Percentiles rank a stretch among this genome's conserved stretches.
These are phyloP conservation scores for Phoxinus phoxinus DNA, from an alignment of 2,113 vertebrate genomes.

Conservation along the genomic window DNA sequence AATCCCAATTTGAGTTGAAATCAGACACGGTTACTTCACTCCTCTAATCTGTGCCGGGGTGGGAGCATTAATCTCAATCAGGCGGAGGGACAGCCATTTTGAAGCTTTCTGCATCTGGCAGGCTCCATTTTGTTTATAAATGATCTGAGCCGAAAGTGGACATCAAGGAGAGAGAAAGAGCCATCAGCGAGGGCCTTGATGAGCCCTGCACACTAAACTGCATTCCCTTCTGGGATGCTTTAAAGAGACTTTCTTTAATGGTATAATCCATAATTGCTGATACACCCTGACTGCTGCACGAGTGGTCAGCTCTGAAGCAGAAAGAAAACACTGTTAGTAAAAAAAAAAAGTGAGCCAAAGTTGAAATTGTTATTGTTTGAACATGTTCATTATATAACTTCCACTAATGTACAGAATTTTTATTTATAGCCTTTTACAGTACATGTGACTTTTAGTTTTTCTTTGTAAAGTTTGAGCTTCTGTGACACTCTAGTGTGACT, in stretches of 20 bases:
- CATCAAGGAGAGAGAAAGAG: slow-evolving; percentile 44
- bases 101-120: slow-evolving; percentile 43
- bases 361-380: slow-evolving; percentile 29
- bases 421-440: not conserved
- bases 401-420: slow-evolving; percentile 16
- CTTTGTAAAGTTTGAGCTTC: not conserved
- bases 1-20: slow-evolving; percentile 42
- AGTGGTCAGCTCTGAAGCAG: slow-evolving; percentile 11
- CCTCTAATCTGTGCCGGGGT: slow-evolving; percentile 36
- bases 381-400: slow-evolving; percentile 9
- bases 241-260: slow-evolving; percentile 44
- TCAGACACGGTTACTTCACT: slow-evolving; percentile 46
- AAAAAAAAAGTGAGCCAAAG: not conserved
- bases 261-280: slow-evolving; percentile 45
- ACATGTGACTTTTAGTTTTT: not conserved
- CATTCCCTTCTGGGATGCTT: slow-evolving; percentile 46
- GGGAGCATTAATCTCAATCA: slow-evolving; percentile 47
- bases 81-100: slow-evolving; percentile 31
- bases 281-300: slow-evolving; percentile 9
- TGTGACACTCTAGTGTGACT: not conserved
- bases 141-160: slow-evolving; percentile 35
- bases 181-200: slow-evolving; percentile 46
- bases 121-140: slow-evolving; percentile 48
- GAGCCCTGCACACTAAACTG: slow-evolving; percentile 39
- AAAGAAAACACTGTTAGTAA: slow-evolving; percentile 5